Base-by-base conservation (phyloP, 1,140 invertebrate species). In the Neelides sp. region DNA sequence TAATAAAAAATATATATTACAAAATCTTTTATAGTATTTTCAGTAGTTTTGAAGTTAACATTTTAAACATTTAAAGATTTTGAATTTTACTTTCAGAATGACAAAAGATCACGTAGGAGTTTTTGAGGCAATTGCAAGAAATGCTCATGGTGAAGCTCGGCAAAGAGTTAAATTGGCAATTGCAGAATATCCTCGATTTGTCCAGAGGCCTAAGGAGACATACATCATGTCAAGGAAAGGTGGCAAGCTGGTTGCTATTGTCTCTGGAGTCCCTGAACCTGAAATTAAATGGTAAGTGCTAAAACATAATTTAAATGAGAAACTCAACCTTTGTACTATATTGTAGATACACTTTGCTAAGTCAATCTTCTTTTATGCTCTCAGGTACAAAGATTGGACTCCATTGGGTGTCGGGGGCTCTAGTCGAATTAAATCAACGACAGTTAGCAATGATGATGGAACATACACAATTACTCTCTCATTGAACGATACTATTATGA, bases 81-180 rank as follows among this genome's bases (percentile, higher is more conserved):
- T 36, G 3, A 17, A 4, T 56, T 27, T 24, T 44, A 34, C 51
- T 64, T 61, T 12, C 54, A 83, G 80, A 61, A 90, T 91, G 85
- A 63, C 85, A 27, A 88, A 93, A 35, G 72, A 82, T 19, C 88
- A 94, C 68, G 84, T 84, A n/a, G 94, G 94, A 19, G 74, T 78
- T 45, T 98, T 96, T 68, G 91, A 93, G 67, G 92, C 90, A 22
- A 76, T 88, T 1, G 92, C 91, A 2, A 80, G 73, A 15, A 98
- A 98, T 68, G 86, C 92, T 62, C 84, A 92, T 64, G 94, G 94
- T 0, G 80, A 85, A 62, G 72, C 72, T 3, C 74, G 82, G 13
- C 90, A 93, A 63, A 73, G 78, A 13, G 84, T 96, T 2, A 73
- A 78, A 13, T 69, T 97, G 2, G 78, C 87, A 64, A 78, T 94